Base-by-base conservation (phyloP, 2,888 invertebrate species). In the Scaptomyza polygonia region DNA sequence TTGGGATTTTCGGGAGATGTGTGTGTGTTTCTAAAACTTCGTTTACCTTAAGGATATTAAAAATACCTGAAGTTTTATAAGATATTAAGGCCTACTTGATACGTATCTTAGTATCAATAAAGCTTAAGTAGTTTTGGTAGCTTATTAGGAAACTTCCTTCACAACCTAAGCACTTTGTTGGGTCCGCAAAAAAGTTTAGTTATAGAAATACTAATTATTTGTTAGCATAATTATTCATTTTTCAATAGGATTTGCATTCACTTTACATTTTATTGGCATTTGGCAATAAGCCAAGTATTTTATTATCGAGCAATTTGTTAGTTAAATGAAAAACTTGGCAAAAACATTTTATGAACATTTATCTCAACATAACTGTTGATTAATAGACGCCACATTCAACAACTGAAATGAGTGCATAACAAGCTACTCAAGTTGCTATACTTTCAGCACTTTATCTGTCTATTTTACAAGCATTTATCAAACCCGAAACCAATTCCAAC, bases 251-350 rank as follows among this genome's bases (percentile, higher is more conserved):
- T 21, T 21, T 21, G 3, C 4, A 21, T 21, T 21, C 21, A 21
- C 21, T 21, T 4, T 1, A 21, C 21, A 25, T 5, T 25, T 25
- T 25, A 5, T 25, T 25, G 25, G 5, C 25, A 25, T 25, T 5
- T 25, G 25, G 25, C 5, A 5, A 25, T 25, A 4, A 5, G 5
- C 2, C 21, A 2, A 21, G 21, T 21, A 2, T 21, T 32, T 48
- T 48, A 57, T 56, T 74, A 68, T 74, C 61, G 77, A 65, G 63
- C 45, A 30, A 12, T 25, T 27, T n/a, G 5, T 29, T 36, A 11
- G 3, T n/a, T 29, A 44, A 14, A 4, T 21, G n/a, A 2, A 14
- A 8, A 18, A 12, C n/a, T 21, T 11, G 30, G 12, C 29, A 8
- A 1, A 39, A n/a, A 11, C 18, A 8, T 32, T 29, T 14, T 16